phyloP scores from a whole-genome alignment of 1,140 invertebrate species.

The Euwallacea similis region DNA sequence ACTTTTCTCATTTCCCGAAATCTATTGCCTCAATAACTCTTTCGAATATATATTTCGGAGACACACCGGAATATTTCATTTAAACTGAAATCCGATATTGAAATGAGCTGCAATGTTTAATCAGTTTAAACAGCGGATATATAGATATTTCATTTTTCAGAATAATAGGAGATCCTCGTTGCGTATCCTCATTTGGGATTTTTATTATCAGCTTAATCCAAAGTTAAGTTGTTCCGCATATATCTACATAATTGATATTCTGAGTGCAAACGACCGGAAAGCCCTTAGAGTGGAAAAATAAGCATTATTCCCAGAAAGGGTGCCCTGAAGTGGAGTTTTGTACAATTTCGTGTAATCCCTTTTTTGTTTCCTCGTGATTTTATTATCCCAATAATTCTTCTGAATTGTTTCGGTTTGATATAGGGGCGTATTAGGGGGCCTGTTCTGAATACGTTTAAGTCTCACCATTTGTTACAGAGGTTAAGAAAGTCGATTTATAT shows the following conservation, averaged over 20 bases:
- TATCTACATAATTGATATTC: slow-evolving; percentile 10
- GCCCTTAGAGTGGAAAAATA: background rate
- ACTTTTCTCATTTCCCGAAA: slow-evolving; percentile 33
- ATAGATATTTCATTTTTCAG: background rate
- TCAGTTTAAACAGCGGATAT: background rate
- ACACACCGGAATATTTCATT: slow-evolving; percentile 14
- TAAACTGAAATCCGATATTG: background rate
- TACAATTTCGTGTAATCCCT: slow-evolving; percentile 7
- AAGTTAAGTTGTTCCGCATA: background rate
- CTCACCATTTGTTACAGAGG: too few species aligned
- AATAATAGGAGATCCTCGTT: background rate
- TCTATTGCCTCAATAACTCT: slow-evolving; percentile 27
- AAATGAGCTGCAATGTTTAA: background rate
- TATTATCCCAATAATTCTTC: slow-evolving; percentile 11
- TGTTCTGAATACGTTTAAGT: too few species aligned
- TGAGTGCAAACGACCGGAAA: slow-evolving; percentile 4
- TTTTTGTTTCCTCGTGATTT: slow-evolving; percentile 13
- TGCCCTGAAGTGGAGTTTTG: slow-evolving; percentile 2
- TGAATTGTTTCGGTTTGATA: background rate
- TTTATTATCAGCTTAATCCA: background rate
- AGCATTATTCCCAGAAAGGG: slow-evolving; percentile 5
- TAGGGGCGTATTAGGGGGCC: background rate
- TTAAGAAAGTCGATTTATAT: too few species aligned
- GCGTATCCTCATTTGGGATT: background rate
- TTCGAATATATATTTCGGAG: slow-evolving; percentile 9